phyloP scores from a whole-genome alignment of 2,888 invertebrate genomes.

The Orchesellides sinensis region DNA sequence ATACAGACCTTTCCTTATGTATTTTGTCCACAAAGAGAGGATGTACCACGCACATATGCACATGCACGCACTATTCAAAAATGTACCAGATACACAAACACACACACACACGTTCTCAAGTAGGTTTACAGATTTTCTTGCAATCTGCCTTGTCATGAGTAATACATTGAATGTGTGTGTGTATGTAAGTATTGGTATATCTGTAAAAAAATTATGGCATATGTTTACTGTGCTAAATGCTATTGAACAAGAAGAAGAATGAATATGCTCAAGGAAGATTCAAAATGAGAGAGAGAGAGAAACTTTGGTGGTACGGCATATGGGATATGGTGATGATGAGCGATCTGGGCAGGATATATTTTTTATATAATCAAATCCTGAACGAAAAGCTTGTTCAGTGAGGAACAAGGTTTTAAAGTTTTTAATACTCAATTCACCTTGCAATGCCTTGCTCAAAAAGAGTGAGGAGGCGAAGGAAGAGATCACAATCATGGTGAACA shows the following conservation, averaged over 20 bases:
- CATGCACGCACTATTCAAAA: constrained; percentile 8
- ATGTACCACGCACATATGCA: background rate
- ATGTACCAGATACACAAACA: too few relatives aligned
- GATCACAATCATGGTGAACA: background rate
- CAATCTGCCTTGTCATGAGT: too few relatives aligned
- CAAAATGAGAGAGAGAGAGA: constrained; percentile 22
- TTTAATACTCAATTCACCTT: too few relatives aligned
- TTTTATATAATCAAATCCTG: constrained; percentile 10
- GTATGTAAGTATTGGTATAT: too few relatives aligned
- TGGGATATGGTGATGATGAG: background rate
- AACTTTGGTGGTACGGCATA: too few relatives aligned
- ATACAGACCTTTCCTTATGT: too few relatives aligned
- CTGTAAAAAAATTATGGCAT: too few relatives aligned
- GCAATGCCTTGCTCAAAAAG: too few relatives aligned
- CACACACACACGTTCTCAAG: background rate
- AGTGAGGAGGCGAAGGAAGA: background rate
- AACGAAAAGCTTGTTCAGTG: constrained; percentile 19
- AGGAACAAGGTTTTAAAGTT: background rate
- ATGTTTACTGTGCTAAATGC: too few relatives aligned
- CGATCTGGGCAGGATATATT: constrained; percentile 32
- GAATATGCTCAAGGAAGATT: constrained; percentile 17
- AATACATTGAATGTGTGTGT: too few relatives aligned
- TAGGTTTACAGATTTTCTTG: too few relatives aligned
- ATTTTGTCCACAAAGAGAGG: too few relatives aligned
- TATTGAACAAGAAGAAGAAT: background rate